Evolutionary conservation across 1,140 invertebrate genomes (phyloP), one percentile per base, ranked within the genome.

Genomic region (Caenorhabditis briggsae): DNA sequence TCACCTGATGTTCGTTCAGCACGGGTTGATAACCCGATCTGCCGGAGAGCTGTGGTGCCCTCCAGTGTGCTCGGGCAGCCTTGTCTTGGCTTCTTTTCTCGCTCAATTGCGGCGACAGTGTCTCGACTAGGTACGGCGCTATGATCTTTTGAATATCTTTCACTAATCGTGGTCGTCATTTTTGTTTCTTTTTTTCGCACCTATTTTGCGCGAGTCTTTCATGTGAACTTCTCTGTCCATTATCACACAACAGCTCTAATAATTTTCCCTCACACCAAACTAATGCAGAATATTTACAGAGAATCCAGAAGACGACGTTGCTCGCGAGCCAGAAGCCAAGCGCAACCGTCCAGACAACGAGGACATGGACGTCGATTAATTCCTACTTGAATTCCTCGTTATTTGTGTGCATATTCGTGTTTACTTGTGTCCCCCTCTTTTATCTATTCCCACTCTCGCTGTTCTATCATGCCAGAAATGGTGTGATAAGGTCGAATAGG

Each of bases 351-450:
- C 86, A 46, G 86, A 87, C 25, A 55, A 87, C 46, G 74, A 82
- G 6, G 82, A 56, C n/a, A 87, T 87, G 86, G 86, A 87, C 20
- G 25, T 87, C 20, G 86, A 87, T 70, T 87, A 58, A 78, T 2
- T 20, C 1, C 9, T 50, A 14, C 9, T 5, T 33, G 9, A 64
- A 64, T 64, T 53, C 12, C 2, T 50, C 46, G 3, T 48, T 20
- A 18, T 23, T 11, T 78, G 48, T 18, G 8, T 78, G 11, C 70
- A 50, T 65, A 65, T 65, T 65, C 16, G 14, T 41, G 5, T 50
- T 25, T 23, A 50, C 20, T 50, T 20, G n/a, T 78, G 8, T 78
- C 50, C 33, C 18, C 20, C 20, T 53, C n/a, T 50, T 50, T 43
- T 18, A 12, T 46, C 64, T 43, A 43, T 25, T 61, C 59, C 14